Evolutionary conservation across 1,140 invertebrate genomes (phyloP).

Genomic region (Pseudobourletiella spinata): DNA sequence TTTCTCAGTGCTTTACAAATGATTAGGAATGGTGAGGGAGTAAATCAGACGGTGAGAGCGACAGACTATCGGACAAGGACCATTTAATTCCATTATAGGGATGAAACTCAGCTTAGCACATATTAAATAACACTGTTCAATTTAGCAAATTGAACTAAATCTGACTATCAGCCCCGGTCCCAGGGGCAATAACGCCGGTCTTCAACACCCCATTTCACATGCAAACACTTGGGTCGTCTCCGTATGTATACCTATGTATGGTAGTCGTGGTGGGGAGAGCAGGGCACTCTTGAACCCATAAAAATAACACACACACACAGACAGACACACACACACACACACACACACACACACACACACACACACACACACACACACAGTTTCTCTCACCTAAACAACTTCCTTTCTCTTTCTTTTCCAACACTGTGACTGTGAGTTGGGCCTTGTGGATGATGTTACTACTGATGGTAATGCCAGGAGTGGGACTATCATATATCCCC

Average conservation of each 20-base stretch:
- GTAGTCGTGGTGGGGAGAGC: not conserved
- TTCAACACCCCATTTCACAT: constrained; percentile 17
- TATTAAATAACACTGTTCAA: constrained; percentile 36
- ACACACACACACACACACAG: too few species aligned
- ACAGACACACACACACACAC: too few species aligned
- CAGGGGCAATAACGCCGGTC: constrained; percentile 19
- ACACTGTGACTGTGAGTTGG: too few species aligned
- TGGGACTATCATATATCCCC: too few species aligned
- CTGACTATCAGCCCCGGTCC: constrained; percentile 24
- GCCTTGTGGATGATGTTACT: too few species aligned
- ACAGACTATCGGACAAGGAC: constrained; percentile 32
- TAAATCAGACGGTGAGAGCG: constrained; percentile 22
- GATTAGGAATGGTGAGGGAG: constrained; percentile 29
- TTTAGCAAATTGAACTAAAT: constrained; percentile 36
- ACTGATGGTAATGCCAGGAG: too few species aligned
- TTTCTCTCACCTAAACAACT: not conserved
- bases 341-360: too few species aligned
- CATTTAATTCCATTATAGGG: constrained; percentile 38
- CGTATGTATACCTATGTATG: not conserved
- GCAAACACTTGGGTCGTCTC: constrained; percentile 10
- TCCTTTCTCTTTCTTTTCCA: not conserved
- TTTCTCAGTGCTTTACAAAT: constrained; percentile 20
- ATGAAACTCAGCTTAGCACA: constrained; percentile 36
- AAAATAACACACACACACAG: not conserved
- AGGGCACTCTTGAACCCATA: not conserved